These are phyloP conservation scores for Apodemia zela DNA, from an alignment of 2,888 invertebrate species.

Conservation along the genomic window DNA sequence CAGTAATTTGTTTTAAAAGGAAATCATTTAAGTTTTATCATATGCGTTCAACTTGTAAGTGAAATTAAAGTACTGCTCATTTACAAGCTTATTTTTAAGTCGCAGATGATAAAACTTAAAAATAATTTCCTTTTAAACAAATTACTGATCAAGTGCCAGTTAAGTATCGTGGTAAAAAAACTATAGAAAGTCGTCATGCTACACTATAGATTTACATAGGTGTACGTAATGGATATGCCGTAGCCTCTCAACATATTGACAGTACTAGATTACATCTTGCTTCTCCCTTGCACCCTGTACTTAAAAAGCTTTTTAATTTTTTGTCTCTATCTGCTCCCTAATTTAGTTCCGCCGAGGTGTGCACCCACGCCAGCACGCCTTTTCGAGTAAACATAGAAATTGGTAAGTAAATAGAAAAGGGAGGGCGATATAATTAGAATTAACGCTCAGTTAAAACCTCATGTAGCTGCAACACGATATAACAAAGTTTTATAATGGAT, in stretches of 20 bases:
- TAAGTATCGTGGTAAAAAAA: constrained; percentile 3
- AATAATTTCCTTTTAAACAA: constrained; percentile 14
- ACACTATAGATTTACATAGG: constrained; percentile 35
- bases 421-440: constrained; percentile 74
- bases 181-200: background rate
- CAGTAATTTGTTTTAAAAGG: constrained; percentile 8
- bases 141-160: background rate
- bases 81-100: background rate
- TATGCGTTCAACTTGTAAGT: no score
- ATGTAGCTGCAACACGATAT: constrained; percentile 24
- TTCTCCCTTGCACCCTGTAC: constrained; percentile 52
- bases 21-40: background rate
- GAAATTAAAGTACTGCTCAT: background rate
- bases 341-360: constrained; percentile 53
- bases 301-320: constrained; percentile 45
- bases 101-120: background rate
- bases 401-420: constrained; percentile 66
- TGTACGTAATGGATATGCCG: constrained; percentile 59
- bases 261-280: constrained; percentile 48
- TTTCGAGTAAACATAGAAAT: constrained; percentile 74
- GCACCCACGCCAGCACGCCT: constrained; percentile 74
- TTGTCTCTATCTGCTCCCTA: constrained; percentile 71
- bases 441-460: constrained; percentile 45
- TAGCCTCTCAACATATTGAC: constrained; percentile 65
- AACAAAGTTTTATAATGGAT: background rate